Evolutionary conservation across 1,140 invertebrate species (phyloP), one percentile per base, ranked within the genome.

Genomic region (Drosophila orosa): DNA sequence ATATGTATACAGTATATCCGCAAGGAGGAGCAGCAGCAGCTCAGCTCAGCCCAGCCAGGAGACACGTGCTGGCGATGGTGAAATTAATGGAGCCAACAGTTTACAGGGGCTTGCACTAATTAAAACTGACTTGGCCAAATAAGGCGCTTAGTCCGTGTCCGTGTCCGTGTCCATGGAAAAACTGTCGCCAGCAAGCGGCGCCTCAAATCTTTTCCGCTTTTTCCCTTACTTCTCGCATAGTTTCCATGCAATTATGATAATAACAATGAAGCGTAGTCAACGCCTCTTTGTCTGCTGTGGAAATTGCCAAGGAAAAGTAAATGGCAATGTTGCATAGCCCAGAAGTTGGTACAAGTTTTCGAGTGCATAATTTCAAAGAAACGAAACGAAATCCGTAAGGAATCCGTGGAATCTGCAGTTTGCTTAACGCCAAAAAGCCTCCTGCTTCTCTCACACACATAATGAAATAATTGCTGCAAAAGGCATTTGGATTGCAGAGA

Each of bases 191-290:
- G 56, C 74, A 77, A 77, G 56, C 48, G 73, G 74, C 74, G 74
- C 74, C 74, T 31, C 15, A 27, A 39, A 65, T 65, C 27, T 35
- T 22, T 55, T 27, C 1, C 57, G 27, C 0, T 10, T 5, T 9
- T 4, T 13, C 42, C 7, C 3, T 37, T 12, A n/a, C n/a, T 3
- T 22, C 22, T 35, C 52, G 52, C 17, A 60, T 68, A 68, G 74
- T 67, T 87, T 86, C 78, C 78, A 71, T 89, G 79, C 83, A 86
- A 87, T 87, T 87, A 87, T 89, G 79, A 79, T 87, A 87, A 87
- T 87, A 87, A 89, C 83, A 86, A 86, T 83, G 85, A 78, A 79
- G 57, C 35, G 72, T 63, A 40, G 56, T 50, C 69, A 65, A 61
- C 67, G 61, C 62, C 42, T 71, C 50, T 71, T 71, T 71, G 67